These are phyloP conservation scores for Gambusia holbrooki DNA, from an alignment of 2,113 vertebrate species.

Conservation along the genomic window DNA sequence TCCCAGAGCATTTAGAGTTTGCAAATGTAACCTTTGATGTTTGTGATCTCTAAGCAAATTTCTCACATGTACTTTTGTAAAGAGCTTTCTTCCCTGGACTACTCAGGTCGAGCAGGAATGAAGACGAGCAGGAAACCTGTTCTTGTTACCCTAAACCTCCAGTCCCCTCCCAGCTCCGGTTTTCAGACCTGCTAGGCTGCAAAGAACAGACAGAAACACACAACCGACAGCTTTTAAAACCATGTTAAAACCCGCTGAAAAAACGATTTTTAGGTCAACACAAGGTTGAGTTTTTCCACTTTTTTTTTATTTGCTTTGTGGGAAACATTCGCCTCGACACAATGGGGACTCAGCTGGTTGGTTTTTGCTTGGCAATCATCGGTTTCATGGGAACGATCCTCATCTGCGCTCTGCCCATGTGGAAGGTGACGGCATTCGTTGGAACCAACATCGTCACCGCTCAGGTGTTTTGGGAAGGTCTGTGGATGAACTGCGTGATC, in stretches of 20 bases:
- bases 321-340: background rate
- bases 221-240: conserved; percentile 9
- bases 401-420: conserved; percentile 88
- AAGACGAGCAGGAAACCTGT: conserved; percentile 73
- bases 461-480: conserved; percentile 87
- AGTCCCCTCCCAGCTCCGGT: conserved; percentile 67
- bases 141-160: conserved; percentile 42
- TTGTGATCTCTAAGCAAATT: background rate
- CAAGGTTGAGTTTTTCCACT: background rate
- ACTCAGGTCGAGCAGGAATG: conserved; percentile 56
- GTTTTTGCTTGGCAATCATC: conserved; percentile 81
- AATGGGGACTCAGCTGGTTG: conserved; percentile 85
- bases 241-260: background rate
- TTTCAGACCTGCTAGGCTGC: conserved; percentile 33
- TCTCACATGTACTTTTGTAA: background rate
- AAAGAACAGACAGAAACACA: conserved; percentile 15
- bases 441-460: conserved; percentile 88
- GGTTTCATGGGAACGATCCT: conserved; percentile 88
- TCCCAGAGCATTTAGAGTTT: background rate
- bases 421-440: conserved; percentile 89
- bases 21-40: background rate
- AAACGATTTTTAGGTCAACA: conserved; percentile 10
- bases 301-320: background rate
- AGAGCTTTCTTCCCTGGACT: background rate
- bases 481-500: conserved; percentile 86